Base-by-base conservation (phyloP, 2,888 invertebrate species). In the Theodoxus fluviatilis region DNA sequence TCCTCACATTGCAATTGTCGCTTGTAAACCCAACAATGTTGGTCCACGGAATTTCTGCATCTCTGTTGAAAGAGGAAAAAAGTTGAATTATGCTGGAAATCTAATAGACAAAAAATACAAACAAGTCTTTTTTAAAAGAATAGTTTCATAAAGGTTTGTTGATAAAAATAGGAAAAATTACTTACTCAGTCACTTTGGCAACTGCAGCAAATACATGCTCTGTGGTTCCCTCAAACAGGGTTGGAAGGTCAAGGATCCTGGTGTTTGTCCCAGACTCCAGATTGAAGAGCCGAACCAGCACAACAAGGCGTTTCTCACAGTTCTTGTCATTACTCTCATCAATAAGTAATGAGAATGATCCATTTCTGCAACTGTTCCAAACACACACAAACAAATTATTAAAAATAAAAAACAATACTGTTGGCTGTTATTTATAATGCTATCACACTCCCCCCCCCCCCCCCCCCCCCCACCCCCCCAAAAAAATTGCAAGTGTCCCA, bases 241-340 rank as follows among this genome's bases (percentile, higher is more conserved):
- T 33, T 31, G 59, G 2, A 1, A 59, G 25, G 33, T 59, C 59
- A n/a, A 59, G 59, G 28, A 59, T 28, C 33, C 59, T 59, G 9
- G 59, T 59, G 7, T 28, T 59, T 7, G 59, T n/a, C n/a, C n/a
- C 22, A 59, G 25, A 1, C 0, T 59, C 0, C 2, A 25, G 28
- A 1, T 59, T 33, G 31, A 59, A 59, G 28, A 59, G 28, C 25
- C 4, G 4, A 25, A 59, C 59, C 18, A 59, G 59, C 28, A 59
- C 31, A 33, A 33, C 59, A 4, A 59, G 59, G 3, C 59, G 59
- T 28, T 59, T 59, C 6, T 15, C 59, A 28, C 31, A 4, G 3
- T 59, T 59, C 33, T 18, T 3, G 31, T 59, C 59, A 28, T 59
- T 59, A 33, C 59, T 59, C 31, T 59, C 59, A 3, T 59, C 59